Evolutionary conservation across 2,888 invertebrate species (phyloP).

Genomic region (Nomada ferruginata): DNA sequence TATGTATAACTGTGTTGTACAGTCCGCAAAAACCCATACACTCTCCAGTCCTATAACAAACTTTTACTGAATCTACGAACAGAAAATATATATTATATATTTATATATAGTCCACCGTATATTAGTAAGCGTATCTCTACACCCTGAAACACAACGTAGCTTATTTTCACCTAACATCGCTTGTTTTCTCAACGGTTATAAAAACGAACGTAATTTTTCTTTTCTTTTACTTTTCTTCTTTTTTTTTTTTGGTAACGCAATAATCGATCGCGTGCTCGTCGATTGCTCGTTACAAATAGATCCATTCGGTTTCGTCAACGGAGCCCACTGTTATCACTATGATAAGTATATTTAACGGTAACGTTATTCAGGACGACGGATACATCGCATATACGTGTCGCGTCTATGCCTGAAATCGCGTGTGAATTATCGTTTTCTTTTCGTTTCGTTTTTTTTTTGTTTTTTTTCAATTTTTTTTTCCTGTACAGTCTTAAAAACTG

Average conservation of each 20-base stretch:
- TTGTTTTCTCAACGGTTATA: slow-evolving; percentile 15
- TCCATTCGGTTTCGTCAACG: slow-evolving; percentile 26
- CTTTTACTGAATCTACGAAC: slow-evolving; percentile 15
- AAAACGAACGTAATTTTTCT: slow-evolving; percentile 26
- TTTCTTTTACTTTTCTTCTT: background rate
- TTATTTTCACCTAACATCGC: slow-evolving; percentile 15
- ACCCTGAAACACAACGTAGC: slow-evolving; percentile 33
- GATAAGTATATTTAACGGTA: slow-evolving; percentile 20
- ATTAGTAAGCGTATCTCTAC: slow-evolving; percentile 31
- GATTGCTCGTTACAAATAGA: slow-evolving; percentile 29
- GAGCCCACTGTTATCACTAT: slow-evolving; percentile 7
- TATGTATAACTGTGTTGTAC: slow-evolving; percentile 27
- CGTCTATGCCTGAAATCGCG: slow-evolving; percentile 8
- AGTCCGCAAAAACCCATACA: slow-evolving; percentile 24
- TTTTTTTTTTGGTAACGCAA: slow-evolving; percentile 11
- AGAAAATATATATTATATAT: slow-evolving; percentile 23
- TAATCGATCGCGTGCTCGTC: background rate
- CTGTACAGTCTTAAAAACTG: slow-evolving; percentile 20
- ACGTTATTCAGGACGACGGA: slow-evolving; percentile 6
- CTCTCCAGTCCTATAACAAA: slow-evolving; percentile 29
- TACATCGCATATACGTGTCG: too few relatives aligned
- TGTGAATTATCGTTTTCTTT: background rate
- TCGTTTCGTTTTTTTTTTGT: too few relatives aligned
- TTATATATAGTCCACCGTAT: slow-evolving; percentile 3
- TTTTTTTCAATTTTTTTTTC: background rate